A percentile compares a stretch with the other conserved stretches of the same genome.
Evolutionary conservation across 2,888 invertebrate genomes (phyloP).

Genomic region (Papilio demoleus): DNA sequence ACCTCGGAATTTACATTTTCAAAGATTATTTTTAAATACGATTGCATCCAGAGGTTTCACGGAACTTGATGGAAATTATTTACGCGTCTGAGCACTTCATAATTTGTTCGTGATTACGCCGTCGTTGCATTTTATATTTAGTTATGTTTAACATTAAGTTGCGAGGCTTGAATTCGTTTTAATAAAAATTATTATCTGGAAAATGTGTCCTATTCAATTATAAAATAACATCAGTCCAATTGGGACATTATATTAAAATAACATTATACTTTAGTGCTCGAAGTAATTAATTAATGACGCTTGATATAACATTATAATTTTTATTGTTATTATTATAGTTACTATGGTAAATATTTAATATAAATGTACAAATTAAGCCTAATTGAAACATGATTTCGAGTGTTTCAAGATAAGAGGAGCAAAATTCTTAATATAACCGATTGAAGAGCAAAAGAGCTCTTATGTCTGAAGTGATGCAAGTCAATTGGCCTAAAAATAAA

Average conservation of each 20-base stretch:
- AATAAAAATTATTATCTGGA: too few species aligned
- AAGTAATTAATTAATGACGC: background rate
- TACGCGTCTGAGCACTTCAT: constrained; percentile 1
- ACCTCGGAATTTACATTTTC: constrained; percentile 2
- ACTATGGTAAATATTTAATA: background rate
- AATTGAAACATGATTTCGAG: constrained; percentile 12
- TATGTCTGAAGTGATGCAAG: constrained; percentile 9
- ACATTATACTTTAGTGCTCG: background rate
- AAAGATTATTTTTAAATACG: constrained; percentile 25
- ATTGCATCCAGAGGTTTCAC: constrained; percentile 11
- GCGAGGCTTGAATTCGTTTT: background rate
- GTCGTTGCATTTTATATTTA: background rate
- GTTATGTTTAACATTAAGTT: background rate
- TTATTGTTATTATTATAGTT: background rate
- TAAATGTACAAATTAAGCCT: too few species aligned
- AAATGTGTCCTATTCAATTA: too few species aligned
- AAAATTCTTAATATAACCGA: background rate
- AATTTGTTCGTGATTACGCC: background rate
- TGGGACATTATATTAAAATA: background rate
- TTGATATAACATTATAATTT: too few species aligned
- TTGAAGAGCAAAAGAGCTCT: background rate
- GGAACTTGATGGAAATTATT: constrained; percentile 21
- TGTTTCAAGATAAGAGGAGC: background rate
- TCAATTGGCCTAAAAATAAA: constrained; percentile 8
- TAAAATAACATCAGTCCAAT: background rate